These are phyloP conservation scores for Taenioides sp. DNA, from an alignment of 2,797 vertebrate genomes.

Conservation along the genomic window DNA sequence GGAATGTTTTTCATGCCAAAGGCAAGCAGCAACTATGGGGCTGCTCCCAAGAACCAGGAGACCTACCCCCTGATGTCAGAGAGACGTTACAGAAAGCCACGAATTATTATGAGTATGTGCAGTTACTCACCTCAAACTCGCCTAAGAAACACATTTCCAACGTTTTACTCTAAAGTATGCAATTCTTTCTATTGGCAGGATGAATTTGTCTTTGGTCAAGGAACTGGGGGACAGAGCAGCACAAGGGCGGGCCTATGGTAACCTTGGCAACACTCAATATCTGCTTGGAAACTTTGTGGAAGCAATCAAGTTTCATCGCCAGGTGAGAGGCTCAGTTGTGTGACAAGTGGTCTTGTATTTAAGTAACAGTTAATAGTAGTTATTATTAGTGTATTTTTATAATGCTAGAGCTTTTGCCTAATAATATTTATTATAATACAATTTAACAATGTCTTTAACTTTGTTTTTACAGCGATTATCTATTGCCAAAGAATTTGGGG, in stretches of 20 bases:
- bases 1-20: constrained; percentile 95
- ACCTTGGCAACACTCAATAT: constrained; percentile 97
- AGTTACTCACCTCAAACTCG: not conserved
- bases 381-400: not conserved
- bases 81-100: constrained; percentile 90
- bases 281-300: constrained; percentile 92
- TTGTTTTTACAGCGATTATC: constrained; percentile 82
- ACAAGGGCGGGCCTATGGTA: constrained; percentile 92
- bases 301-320: constrained; percentile 92
- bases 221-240: constrained; percentile 93
- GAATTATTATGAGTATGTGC: constrained; percentile 91
- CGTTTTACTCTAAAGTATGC: not conserved
- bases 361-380: not conserved
- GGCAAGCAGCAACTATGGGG: constrained; percentile 94
- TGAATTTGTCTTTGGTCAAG: constrained; percentile 93
- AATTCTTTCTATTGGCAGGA: constrained; percentile 69
- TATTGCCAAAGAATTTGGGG: constrained; percentile 98
- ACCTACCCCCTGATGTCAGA: constrained; percentile 83
- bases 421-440: too few species aligned
- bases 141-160: not conserved
- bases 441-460: not conserved
- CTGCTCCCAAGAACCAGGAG: constrained; percentile 85
- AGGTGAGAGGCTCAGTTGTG: constrained; percentile 78
- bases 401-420: too few species aligned
- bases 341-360: not conserved